Conservation (phyloP, 2,888 invertebrate genomes). For the Ecdyonurus torrentis region DNA sequence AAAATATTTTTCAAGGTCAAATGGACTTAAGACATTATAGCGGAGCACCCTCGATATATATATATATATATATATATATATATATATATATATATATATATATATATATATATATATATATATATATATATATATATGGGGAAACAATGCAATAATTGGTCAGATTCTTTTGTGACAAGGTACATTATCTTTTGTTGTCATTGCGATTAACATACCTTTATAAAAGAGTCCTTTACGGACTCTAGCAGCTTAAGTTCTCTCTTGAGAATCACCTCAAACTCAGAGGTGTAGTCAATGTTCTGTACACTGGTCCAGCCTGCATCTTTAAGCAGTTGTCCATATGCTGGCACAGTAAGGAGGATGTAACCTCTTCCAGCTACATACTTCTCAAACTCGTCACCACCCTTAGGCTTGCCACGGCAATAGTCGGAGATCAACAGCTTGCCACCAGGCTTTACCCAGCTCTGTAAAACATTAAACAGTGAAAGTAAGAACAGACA, state of each 20-base stretch:
- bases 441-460: conserved; percentile 33
- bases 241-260: conserved; percentile 27
- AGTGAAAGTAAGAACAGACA: too few relatives aligned
- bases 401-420: conserved; percentile 25
- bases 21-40: too few relatives aligned
- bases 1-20: too few relatives aligned
- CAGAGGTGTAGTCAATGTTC: conserved; percentile 30
- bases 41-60: too few relatives aligned
- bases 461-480: conserved; percentile 27
- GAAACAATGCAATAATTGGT: too few relatives aligned
- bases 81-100: too few relatives aligned
- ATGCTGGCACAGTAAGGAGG: conserved; percentile 22
- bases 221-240: conserved; percentile 27
- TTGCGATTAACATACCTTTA: conserved; percentile 22
- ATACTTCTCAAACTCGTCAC: conserved; percentile 29
- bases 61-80: too few relatives aligned
- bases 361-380: conserved; percentile 32
- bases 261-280: conserved; percentile 29
- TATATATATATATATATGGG: too few relatives aligned
- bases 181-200: too few relatives aligned
- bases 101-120: too few relatives aligned
- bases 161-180: too few relatives aligned
- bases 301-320: conserved; percentile 22
- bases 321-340: conserved; percentile 25
- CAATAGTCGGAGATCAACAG: conserved; percentile 34